Conservation (phyloP, 2,113 vertebrate genomes). For the Mola mola region DNA sequence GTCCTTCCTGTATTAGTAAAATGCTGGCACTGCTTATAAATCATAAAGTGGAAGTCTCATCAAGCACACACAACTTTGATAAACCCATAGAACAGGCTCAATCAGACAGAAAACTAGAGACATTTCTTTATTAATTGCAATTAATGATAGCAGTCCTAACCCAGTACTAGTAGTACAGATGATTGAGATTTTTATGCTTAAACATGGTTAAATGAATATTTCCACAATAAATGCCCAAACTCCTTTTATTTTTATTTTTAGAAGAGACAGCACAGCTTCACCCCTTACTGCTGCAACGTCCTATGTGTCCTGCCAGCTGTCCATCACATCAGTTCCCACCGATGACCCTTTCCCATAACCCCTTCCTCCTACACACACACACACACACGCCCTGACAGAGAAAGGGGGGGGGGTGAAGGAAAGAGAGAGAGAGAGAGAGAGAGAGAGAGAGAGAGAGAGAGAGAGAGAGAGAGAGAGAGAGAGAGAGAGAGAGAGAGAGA, state of each 20-base stretch:
- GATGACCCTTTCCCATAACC: slow-evolving; percentile 68
- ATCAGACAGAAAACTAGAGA: too few relatives aligned
- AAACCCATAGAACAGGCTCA: too few relatives aligned
- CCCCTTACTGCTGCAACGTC: slow-evolving; percentile 16
- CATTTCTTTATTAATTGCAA: too few relatives aligned
- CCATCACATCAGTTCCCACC: slow-evolving; percentile 48
- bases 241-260: neutral
- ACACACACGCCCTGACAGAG: neutral
- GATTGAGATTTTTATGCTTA: too few relatives aligned
- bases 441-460: neutral
- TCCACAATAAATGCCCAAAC: too few relatives aligned
- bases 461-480: slow-evolving; percentile 12
- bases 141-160: too few relatives aligned
- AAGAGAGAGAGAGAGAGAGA: slow-evolving; percentile 20
- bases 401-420: neutral
- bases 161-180: too few relatives aligned
- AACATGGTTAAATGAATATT: neutral
- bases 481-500: neutral
- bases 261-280: slow-evolving; percentile 22
- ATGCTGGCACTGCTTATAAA: too few relatives aligned
- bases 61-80: too few relatives aligned
- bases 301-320: slow-evolving; percentile 55
- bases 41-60: too few relatives aligned
- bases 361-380: slow-evolving; percentile 44
- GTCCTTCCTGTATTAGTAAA: too few relatives aligned